These are phyloP conservation scores for Mola mola DNA, from an alignment of 2,113 vertebrate genomes.

Conservation along the genomic window DNA sequence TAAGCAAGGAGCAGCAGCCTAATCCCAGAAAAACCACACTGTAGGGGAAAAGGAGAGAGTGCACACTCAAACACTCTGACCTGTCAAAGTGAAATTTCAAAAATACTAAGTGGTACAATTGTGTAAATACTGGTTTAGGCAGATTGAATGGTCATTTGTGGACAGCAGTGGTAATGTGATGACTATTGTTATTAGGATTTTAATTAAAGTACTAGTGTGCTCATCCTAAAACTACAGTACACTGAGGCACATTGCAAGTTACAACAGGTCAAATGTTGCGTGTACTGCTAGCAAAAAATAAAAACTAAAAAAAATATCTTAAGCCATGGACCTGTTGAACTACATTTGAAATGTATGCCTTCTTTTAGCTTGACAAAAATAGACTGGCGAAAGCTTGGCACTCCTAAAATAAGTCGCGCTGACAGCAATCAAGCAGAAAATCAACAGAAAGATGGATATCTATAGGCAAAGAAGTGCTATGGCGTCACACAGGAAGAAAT, in stretches of 20 bases:
- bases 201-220: conserved; percentile 1
- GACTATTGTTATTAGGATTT: conserved; percentile 7
- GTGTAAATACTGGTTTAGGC: conserved; percentile 25
- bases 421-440: conserved; percentile 2
- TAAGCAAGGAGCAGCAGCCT: conserved; percentile 2
- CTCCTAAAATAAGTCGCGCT: conserved; percentile 24
- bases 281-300: conserved; percentile 30
- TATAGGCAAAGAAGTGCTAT: conserved; percentile 44
- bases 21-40: conserved; percentile 48
- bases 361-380: conserved; percentile 41
- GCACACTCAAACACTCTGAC: conserved; percentile 55
- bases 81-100: conserved; percentile 37
- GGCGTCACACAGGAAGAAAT: conserved; percentile 53
- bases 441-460: conserved; percentile 41
- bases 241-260: conserved; percentile 21
- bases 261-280: conserved; percentile 62
- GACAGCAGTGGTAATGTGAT: background rate
- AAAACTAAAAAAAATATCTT: conserved; percentile 16
- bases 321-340: conserved; percentile 42
- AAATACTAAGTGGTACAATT: conserved; percentile 23
- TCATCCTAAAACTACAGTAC: conserved; percentile 6
- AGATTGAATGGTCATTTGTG: conserved; percentile 23
- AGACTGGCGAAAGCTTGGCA: conserved; percentile 16
- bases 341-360: conserved; percentile 49
- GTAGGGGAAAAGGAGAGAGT: conserved; percentile 36